A percentile compares a stretch with the other conserved stretches of the same genome.
Conservation (phyloP, 1,140 invertebrate species). For the Leptinotarsa undecemlineata region DNA sequence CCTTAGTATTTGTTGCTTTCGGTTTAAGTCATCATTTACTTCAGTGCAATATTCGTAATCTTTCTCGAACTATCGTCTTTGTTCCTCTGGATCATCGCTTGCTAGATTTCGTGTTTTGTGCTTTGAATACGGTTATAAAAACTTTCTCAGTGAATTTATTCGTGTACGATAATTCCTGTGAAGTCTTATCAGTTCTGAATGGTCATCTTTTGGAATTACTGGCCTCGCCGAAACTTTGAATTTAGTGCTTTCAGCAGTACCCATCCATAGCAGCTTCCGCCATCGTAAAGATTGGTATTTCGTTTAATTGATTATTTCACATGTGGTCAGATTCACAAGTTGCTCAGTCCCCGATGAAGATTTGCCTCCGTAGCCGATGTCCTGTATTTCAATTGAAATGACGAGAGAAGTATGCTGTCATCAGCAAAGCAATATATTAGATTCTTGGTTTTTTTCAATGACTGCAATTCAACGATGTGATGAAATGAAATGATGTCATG, state of each 20-base stretch:
- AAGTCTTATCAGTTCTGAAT: constrained; percentile 65
- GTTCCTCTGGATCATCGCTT: constrained; percentile 58
- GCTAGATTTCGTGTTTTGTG: constrained; percentile 53
- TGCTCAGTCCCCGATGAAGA: too few species aligned
- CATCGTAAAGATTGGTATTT: constrained; percentile 7
- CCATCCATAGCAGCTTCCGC: constrained; percentile 77
- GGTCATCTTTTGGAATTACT: constrained; percentile 65
- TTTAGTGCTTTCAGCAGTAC: constrained; percentile 76
- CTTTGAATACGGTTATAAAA: constrained; percentile 58
- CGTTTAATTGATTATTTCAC: not conserved
- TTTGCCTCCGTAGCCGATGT: too few species aligned
- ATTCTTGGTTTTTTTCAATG: too few species aligned
- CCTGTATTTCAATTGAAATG: too few species aligned
- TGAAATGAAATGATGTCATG: too few species aligned
- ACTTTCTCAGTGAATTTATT: constrained; percentile 60
- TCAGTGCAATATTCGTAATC: constrained; percentile 66
- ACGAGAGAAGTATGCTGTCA: too few species aligned
- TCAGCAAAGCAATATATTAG: too few species aligned
- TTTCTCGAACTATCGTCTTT: constrained; percentile 63
- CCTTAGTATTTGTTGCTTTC: constrained; percentile 61
- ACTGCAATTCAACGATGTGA: too few species aligned
- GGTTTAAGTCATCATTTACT: constrained; percentile 78
- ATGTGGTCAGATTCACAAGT: not conserved
- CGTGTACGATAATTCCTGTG: constrained; percentile 68
- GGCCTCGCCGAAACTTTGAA: constrained; percentile 69